Conservation (phyloP, 2,888 invertebrate genomes). For the Incurvaria masculella region DNA sequence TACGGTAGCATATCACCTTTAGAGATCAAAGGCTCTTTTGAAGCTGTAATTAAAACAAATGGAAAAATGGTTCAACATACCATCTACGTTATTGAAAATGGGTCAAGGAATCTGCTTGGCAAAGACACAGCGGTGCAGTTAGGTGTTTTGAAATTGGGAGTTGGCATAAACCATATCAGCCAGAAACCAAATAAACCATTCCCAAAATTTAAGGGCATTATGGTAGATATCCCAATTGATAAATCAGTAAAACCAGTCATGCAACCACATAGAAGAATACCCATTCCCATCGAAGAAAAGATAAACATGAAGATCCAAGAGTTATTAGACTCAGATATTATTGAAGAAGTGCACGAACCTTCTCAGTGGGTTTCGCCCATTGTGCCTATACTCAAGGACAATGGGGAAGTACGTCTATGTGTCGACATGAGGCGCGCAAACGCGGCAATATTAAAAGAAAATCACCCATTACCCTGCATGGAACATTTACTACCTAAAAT, state of each 20-base stretch:
- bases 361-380: conserved; percentile 20
- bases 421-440: conserved; percentile 16
- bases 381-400: conserved; percentile 19
- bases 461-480: conserved; percentile 12
- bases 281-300: too few species aligned
- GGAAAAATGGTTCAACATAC: too few species aligned
- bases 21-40: not conserved
- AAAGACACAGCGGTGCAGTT: not conserved
- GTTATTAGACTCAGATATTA: conserved; percentile 17
- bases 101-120: not conserved
- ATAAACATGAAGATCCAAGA: conserved; percentile 16
- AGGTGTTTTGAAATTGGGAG: not conserved
- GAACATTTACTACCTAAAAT: conserved; percentile 11
- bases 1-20: not conserved
- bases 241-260: not conserved
- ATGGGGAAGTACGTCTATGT: conserved; percentile 14
- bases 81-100: not conserved
- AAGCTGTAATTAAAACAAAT: too few species aligned
- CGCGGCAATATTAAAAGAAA: conserved; percentile 17
- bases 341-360: conserved; percentile 20
- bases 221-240: too few species aligned
- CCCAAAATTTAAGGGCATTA: conserved; percentile 2
- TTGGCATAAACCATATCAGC: conserved; percentile 1
- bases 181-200: not conserved
- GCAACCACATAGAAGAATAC: not conserved